Percentiles rank a stretch among this genome's conserved stretches.
These are phyloP conservation scores for Drosophila nasuta DNA, from an alignment of 1,140 invertebrate species.

Conservation along the genomic window DNA sequence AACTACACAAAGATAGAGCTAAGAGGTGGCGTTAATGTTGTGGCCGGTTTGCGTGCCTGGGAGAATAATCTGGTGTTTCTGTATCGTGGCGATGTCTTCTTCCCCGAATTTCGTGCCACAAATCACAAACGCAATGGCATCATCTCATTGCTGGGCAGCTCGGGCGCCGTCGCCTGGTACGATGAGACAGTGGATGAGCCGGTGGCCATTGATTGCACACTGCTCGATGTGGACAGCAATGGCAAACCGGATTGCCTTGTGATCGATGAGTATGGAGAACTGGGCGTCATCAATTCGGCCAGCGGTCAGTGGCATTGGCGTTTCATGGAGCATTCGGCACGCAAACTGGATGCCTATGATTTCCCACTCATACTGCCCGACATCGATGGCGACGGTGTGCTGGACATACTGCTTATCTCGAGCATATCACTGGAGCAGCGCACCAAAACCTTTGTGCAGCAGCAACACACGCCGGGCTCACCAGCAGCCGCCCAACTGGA, in stretches of 20 bases:
- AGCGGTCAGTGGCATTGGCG: conserved; percentile 88
- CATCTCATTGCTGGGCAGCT: conserved; percentile 87
- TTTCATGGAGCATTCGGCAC: conserved; percentile 86
- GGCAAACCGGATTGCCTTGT: conserved; percentile 90
- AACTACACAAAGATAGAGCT: conserved; percentile 90
- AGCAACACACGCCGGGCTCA: conserved; percentile 47
- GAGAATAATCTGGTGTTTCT: conserved; percentile 90
- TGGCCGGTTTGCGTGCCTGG: conserved; percentile 87
- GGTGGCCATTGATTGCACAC: conserved; percentile 88
- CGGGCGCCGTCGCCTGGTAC: conserved; percentile 88
- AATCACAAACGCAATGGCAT: conserved; percentile 86
- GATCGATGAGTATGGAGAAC: conserved; percentile 88
- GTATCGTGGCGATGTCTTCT: conserved; percentile 88
- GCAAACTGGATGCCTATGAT: conserved; percentile 86
- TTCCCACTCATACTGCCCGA: conserved; percentile 90
- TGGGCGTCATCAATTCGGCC: conserved; percentile 89
- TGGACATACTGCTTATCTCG: conserved; percentile 88
- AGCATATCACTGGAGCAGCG: conserved; percentile 75
- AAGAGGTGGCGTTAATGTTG: conserved; percentile 89
- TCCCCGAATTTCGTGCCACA: conserved; percentile 85
- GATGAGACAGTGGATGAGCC: conserved; percentile 88
- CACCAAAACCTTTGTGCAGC: conserved; percentile 60
- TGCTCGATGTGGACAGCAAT: conserved; percentile 89
- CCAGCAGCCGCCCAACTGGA: conserved; percentile 30
- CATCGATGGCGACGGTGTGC: conserved; percentile 89